phyloP scores from a whole-genome alignment of 2,797 vertebrate species.

The Vipera latastei region DNA sequence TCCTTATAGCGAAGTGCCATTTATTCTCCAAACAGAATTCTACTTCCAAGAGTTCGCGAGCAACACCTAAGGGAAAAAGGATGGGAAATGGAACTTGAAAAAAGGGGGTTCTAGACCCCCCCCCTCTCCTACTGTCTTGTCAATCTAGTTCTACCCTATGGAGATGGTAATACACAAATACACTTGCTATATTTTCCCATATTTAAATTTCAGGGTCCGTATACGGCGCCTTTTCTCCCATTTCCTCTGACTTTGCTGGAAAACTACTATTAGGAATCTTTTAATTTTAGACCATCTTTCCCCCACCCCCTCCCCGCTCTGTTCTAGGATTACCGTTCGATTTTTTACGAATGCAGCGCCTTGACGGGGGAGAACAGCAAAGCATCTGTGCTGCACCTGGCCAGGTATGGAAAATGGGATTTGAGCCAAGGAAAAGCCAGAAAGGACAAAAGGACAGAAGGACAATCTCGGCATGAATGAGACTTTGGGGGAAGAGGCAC shows the following conservation, averaged over 20 bases:
- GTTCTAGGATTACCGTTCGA: conserved; percentile 80
- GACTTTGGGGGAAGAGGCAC: too few species aligned
- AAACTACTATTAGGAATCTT: conserved; percentile 9
- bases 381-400: conserved; percentile 83
- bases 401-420: conserved; percentile 74
- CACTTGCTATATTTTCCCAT: neutral
- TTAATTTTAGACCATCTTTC: conserved; percentile 1
- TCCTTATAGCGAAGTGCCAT: neutral
- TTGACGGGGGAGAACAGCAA: conserved; percentile 80
- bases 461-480: too few species aligned
- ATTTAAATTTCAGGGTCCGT: neutral
- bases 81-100: neutral
- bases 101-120: neutral
- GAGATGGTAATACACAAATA: neutral
- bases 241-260: neutral
- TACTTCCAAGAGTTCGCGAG: neutral
- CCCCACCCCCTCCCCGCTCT: neutral
- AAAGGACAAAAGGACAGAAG: neutral
- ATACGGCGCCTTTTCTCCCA: neutral
- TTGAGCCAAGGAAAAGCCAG: neutral
- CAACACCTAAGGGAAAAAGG: neutral
- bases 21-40: neutral
- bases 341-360: conserved; percentile 92
- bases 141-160: neutral
- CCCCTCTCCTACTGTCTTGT: neutral